Evolutionary conservation across 1,140 invertebrate genomes (phyloP), one percentile per base, ranked within the genome.

Genomic region (Ruditapes philippinarum): DNA sequence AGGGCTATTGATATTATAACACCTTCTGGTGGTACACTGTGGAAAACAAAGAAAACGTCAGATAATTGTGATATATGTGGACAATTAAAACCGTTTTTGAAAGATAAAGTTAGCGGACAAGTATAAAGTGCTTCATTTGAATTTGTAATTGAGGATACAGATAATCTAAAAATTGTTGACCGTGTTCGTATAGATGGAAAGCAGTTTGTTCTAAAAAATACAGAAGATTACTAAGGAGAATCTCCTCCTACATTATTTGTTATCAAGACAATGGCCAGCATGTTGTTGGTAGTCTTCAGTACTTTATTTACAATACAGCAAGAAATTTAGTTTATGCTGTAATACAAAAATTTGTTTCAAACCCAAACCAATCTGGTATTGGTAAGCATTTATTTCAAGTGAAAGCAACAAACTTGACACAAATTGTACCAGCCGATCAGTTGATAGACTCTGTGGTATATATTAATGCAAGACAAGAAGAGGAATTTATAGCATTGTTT

Each of bases 41-140:
- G 76, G 49, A 80, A 57, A 80, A 60, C 51, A 60, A 80, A 54
- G 42, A 49, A 25, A 54, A 80, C 17, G 76, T 54, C 51, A 80
- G 76, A 57, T 54, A 80, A 80, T 60, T 57, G 76, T 60, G 76
- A 80, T 60, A 80, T 80, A 80, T 80, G 76, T 80, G 76, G 76
- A 60, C 45, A 31, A 31, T 57, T 80, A 57, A 80, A 80, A 80
- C 76, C 76, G 17, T 80, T 80, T 80, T 42, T 49, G 73, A 78
- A 78, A 78, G 73, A 78, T 78, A 78, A 78, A 78, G 73, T 78
- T 78, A 78, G 73, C 73, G 40, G 49, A 78, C 73, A 78, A 78
- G 73, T 78, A 78, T 78, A 9, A 78, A 78, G 68, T 73, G 68
- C 68, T 73, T 78, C 49, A 45, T 78, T 14, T 78, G 73, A 78